These are phyloP conservation scores for Epirrita christyi DNA, from an alignment of 2,888 invertebrate species.

Conservation along the genomic window DNA sequence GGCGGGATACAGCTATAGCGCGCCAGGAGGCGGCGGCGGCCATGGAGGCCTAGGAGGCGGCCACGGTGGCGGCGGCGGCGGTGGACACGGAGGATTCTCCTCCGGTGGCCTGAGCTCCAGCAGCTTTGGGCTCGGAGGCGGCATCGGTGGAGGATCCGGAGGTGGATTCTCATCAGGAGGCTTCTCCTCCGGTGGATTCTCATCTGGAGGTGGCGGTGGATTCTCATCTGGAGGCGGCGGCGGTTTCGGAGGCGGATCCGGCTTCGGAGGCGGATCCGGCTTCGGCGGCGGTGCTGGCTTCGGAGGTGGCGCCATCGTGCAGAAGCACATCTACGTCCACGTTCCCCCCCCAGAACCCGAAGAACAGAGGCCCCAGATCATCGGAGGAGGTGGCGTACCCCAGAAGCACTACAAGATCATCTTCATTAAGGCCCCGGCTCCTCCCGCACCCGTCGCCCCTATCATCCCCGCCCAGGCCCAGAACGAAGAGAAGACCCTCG, in stretches of 20 bases:
- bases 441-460: conserved; percentile 90
- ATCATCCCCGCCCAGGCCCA: conserved; percentile 89
- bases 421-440: conserved; percentile 93
- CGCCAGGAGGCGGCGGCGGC: conserved; percentile 72
- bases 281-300: conserved; percentile 70
- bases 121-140: conserved; percentile 68
- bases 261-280: conserved; percentile 60
- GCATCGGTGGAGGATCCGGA: conserved; percentile 55
- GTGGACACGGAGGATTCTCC: conserved; percentile 61
- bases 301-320: conserved; percentile 85
- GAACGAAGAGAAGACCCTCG: conserved; percentile 91
- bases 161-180: conserved; percentile 56
- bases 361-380: conserved; percentile 87
- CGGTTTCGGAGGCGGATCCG: conserved; percentile 59
- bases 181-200: conserved; percentile 56
- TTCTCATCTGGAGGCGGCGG: conserved; percentile 40
- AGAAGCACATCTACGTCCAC: conserved; percentile 93
- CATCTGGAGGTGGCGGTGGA: conserved; percentile 38
- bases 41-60: conserved; percentile 60
- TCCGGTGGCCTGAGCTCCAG: conserved; percentile 65
- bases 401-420: conserved; percentile 94
- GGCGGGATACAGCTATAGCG: conserved; percentile 86
- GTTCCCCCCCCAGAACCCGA: conserved; percentile 93
- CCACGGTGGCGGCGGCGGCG: conserved; percentile 54
- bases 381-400: conserved; percentile 86